Percentiles rank a stretch among this genome's conserved stretches.
Evolutionary conservation across 2,888 invertebrate species (phyloP).

Genomic region (Pseudococcus longispinus): DNA sequence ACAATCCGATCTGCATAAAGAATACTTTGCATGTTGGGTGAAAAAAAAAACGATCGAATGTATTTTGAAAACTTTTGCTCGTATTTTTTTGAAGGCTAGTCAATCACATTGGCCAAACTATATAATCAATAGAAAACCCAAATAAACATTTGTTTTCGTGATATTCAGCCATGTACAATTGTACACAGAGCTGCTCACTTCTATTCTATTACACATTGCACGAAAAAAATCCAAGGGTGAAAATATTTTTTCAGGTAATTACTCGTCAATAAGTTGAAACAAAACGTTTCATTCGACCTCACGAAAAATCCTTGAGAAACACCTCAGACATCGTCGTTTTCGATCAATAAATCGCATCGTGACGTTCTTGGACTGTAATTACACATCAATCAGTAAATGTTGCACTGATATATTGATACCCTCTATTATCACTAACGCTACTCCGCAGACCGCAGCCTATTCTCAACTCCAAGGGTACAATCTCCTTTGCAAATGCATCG

Average conservation of each 20-base stretch:
- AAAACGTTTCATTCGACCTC: not conserved
- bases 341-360: not conserved
- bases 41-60: not conserved
- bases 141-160: not conserved
- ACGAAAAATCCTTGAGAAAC: not conserved
- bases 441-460: not conserved
- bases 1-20: not conserved
- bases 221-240: not conserved
- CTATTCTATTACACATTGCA: no score
- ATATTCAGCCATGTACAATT: no score
- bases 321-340: not conserved
- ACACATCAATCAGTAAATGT: not conserved
- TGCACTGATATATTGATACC: not conserved
- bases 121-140: not conserved
- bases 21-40: not conserved
- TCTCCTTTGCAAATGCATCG: not conserved
- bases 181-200: no score
- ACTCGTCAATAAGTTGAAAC: not conserved
- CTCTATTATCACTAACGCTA: not conserved
- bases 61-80: not conserved
- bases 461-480: not conserved
- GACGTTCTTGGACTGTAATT: not conserved
- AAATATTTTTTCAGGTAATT: not conserved
- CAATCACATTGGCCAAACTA: not conserved
- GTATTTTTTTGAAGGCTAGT: not conserved